Conservation (phyloP, 2,888 invertebrate species). For the Beris morrisii region DNA sequence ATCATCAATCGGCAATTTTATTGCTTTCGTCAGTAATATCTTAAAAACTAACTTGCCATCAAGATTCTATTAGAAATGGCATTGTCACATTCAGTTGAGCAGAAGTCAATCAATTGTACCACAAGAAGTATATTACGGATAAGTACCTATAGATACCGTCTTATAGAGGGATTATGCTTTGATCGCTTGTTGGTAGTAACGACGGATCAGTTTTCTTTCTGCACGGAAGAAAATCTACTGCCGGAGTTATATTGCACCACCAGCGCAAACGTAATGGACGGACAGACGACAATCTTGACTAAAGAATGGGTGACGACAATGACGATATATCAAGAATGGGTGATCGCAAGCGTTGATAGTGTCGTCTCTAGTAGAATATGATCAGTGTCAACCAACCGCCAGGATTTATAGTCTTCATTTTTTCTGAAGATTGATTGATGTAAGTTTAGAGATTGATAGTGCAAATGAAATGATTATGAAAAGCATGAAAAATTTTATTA, state of each 20-base stretch:
- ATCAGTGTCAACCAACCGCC: slow-evolving; percentile 30
- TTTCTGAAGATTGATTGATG: too few species aligned
- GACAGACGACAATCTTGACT: slow-evolving; percentile 29
- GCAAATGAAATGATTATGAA: too few species aligned
- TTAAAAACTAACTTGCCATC: slow-evolving; percentile 22
- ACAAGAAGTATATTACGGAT: background rate
- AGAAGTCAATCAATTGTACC: slow-evolving; percentile 23
- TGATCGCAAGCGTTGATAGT: slow-evolving; percentile 34
- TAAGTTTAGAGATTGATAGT: too few species aligned
- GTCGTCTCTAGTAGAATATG: slow-evolving; percentile 36
- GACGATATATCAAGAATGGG: slow-evolving; percentile 34
- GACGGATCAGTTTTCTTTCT: too few species aligned
- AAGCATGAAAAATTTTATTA: too few species aligned
- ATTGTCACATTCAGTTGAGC: slow-evolving; percentile 25
- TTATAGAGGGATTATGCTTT: too few species aligned
- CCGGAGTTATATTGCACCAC: slow-evolving; percentile 19
- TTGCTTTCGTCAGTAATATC: slow-evolving; percentile 15
- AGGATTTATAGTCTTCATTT: slow-evolving; percentile 34
- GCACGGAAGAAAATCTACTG: slow-evolving; percentile 17
- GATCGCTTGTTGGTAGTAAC: too few species aligned
- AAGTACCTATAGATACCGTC: too few species aligned
- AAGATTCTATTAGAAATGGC: slow-evolving; percentile 27
- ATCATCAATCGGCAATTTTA: slow-evolving; percentile 11
- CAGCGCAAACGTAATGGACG: slow-evolving; percentile 9
- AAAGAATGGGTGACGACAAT: slow-evolving; percentile 33